Evolutionary conservation across 2,797 vertebrate species (phyloP), one percentile per base, ranked within the genome.

Genomic region (Poeciliopsis infans): DNA sequence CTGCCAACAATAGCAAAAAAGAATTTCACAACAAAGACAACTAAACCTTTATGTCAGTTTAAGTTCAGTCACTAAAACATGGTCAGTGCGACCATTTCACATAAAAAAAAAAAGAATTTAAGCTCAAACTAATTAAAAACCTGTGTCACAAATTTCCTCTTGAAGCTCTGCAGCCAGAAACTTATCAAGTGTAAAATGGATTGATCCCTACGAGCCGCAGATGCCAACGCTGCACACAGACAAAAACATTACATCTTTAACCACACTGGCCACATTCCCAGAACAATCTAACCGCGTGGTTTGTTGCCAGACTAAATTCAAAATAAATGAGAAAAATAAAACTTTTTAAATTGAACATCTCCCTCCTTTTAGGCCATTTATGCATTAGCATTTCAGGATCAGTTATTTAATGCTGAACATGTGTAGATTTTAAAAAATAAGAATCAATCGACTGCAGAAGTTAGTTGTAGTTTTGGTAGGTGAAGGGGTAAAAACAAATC

Each of bases 151-250:
- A 68, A 45, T 23, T n/a, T 70, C 68, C 12, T 45, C 68, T 45
- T 7, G 15, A 16, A 70, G 68, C 25, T 70, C 5, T 45, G 41
- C 13, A 72, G 49, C 7, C 23, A 68, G 73, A 53, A 39, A 70
- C 80, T 25, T 68, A 81, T 78, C 79, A 74, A 82, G 57, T 79
- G 82, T 79, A 33, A 82, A 88, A 83, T 83, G 39, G 76, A 87
- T 72, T 36, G 41, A 7, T 84, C 59, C 18, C 23, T 75, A 41
- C 49, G 43, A 83, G 51, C 84, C 74, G 1, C 75, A 72, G 31
- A 8, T 72, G 76, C 86, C 79, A 76, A 70, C 53, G 6, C 77
- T 72, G 41, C 0, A 46, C 74, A 77, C 66, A 25, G 57, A 83
- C 66, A 72, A 55, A 84, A 83, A 78, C 81, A 77, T 87, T 70